phyloP scores from a whole-genome alignment of 2,888 invertebrate species.

The Branchinecta sandiegonensis region DNA sequence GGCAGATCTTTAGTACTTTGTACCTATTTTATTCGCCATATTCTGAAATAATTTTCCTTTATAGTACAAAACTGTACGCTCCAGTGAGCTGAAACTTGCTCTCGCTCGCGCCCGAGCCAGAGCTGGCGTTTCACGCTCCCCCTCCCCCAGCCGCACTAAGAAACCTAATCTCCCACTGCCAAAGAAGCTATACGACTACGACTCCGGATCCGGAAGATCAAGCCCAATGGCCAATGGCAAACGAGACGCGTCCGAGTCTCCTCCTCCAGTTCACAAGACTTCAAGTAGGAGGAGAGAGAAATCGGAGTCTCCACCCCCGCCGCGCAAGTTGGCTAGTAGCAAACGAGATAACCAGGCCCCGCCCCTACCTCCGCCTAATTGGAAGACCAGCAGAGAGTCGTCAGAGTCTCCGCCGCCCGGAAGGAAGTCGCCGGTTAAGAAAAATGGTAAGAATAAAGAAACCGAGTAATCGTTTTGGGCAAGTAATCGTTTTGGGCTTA shows the following conservation, averaged over 20 bases:
- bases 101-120: background rate
- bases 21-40: background rate
- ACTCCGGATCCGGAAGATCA: background rate
- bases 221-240: background rate
- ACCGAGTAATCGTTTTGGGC: too few relatives aligned
- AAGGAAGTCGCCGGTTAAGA: too few relatives aligned
- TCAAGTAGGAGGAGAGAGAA: too few relatives aligned
- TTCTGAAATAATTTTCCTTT: background rate
- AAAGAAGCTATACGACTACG: slow-evolving; percentile 6
- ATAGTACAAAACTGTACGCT: background rate
- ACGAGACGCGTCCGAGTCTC: background rate
- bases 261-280: background rate
- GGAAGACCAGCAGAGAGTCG: too few relatives aligned
- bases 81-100: background rate
- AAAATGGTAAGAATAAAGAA: too few relatives aligned
- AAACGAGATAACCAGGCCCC: too few relatives aligned
- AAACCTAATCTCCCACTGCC: background rate
- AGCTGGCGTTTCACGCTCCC: background rate
- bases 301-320: too few relatives aligned
- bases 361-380: too few relatives aligned
- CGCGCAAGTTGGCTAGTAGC: too few relatives aligned
- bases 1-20: background rate
- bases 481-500: too few relatives aligned
- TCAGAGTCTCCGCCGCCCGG: too few relatives aligned
- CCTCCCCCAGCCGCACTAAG: background rate